Conservation (phyloP, 37 sponge, comb jelly and placozoan species). For the Axinella damicornis region DNA sequence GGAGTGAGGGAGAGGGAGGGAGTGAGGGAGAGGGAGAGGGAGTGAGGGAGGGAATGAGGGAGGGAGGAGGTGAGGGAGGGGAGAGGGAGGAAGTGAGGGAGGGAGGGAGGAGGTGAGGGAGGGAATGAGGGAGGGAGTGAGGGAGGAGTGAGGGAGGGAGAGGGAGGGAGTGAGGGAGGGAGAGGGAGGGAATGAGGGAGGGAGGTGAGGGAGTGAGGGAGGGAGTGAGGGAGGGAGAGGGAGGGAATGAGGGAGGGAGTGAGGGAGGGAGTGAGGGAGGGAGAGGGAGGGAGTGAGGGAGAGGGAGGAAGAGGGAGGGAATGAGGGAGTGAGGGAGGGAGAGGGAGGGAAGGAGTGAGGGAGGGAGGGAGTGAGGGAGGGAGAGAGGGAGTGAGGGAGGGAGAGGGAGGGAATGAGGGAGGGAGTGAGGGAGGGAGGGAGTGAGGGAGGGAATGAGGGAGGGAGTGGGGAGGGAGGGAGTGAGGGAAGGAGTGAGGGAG, state of each 20-base stretch:
- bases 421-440: background rate
- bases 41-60: constrained; percentile 9
- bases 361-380: background rate
- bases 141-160: background rate
- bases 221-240: background rate
- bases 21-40: constrained; percentile 14
- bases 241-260: constrained; percentile 9
- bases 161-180: background rate
- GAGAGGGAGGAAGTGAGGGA: background rate
- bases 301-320: constrained; percentile 1
- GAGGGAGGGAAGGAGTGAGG: background rate
- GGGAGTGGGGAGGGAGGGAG: background rate
- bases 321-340: too few species aligned
- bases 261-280: background rate
- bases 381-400: too few species aligned
- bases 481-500: background rate
- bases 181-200: background rate
- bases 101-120: background rate
- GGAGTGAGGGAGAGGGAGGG: background rate
- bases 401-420: background rate
- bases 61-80: constrained; percentile 4
- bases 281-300: background rate
- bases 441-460: background rate
- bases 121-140: background rate
- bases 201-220: background rate